Conservation (phyloP, 2,888 invertebrate genomes). For the Agapostemon virescens region DNA sequence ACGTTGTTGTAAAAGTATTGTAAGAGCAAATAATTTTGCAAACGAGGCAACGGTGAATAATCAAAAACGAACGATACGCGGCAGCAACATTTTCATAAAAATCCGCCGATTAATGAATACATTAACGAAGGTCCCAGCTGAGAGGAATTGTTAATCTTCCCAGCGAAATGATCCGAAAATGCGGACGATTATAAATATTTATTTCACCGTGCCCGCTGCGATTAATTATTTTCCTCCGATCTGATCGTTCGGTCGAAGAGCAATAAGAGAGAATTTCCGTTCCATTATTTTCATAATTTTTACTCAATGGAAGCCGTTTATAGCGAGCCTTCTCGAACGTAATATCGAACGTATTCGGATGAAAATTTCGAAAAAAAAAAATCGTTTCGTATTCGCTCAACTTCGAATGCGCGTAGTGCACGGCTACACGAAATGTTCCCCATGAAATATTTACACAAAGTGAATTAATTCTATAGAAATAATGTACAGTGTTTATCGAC, state of each 20-base stretch:
- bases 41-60: slow-evolving; percentile 13
- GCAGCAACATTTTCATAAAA: slow-evolving; percentile 13
- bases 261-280: not conserved
- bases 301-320: not conserved
- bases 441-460: slow-evolving; percentile 24
- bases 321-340: not conserved
- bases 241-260: not conserved
- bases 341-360: not conserved
- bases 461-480: slow-evolving; percentile 16
- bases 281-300: not conserved
- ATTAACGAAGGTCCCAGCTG: not conserved
- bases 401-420: not conserved
- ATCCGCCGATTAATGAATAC: slow-evolving; percentile 8
- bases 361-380: slow-evolving; percentile 6
- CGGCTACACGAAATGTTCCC: slow-evolving; percentile 19
- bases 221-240: slow-evolving; percentile 16
- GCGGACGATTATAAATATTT: not conserved
- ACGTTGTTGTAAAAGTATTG: not conserved
- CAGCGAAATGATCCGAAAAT: slow-evolving; percentile 17
- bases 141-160: slow-evolving; percentile 16
- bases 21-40: slow-evolving; percentile 5
- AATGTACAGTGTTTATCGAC: not conserved
- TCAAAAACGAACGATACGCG: not conserved
- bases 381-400: not conserved
- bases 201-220: not conserved